phyloP scores from a whole-genome alignment of 2,888 invertebrate genomes.

The Callosobruchus maculatus region DNA sequence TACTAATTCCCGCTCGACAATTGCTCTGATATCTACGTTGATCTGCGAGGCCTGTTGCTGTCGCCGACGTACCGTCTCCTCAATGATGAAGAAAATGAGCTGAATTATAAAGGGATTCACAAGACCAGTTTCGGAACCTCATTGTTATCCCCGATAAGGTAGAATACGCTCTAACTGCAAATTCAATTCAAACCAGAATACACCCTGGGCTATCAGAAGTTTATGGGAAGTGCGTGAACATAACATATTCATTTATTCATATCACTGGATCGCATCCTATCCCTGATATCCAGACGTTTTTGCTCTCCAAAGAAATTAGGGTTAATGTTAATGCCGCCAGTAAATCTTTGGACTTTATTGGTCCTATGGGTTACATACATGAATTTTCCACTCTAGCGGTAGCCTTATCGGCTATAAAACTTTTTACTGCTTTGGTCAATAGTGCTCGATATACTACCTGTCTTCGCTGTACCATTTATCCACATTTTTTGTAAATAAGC shows the following conservation, averaged over 20 bases:
- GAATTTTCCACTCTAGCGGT: slow-evolving; percentile 1
- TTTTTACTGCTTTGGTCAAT: slow-evolving; percentile 11
- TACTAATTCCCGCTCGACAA: too few relatives aligned
- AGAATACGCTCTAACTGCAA: too few relatives aligned
- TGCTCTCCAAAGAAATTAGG: slow-evolving; percentile 13
- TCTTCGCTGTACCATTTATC: neutral
- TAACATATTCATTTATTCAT: slow-evolving; percentile 14
- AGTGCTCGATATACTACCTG: slow-evolving; percentile 8
- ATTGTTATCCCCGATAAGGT: too few relatives aligned
- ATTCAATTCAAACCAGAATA: too few relatives aligned
- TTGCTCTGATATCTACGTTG: too few relatives aligned
- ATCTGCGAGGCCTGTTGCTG: too few relatives aligned
- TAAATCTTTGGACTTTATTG: slow-evolving; percentile 13
- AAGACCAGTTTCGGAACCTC: too few relatives aligned
- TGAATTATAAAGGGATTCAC: too few relatives aligned
- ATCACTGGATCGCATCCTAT: neutral
- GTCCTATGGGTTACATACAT: slow-evolving; percentile 8
- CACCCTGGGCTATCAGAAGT: too few relatives aligned
- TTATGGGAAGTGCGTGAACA: slow-evolving; percentile 47
- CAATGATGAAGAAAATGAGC: too few relatives aligned
- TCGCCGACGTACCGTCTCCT: too few relatives aligned
- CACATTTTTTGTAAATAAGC: neutral
- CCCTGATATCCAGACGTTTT: slow-evolving; percentile 16
- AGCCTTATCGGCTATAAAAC: slow-evolving; percentile 9
- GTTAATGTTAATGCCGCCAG: slow-evolving; percentile 7